Evolutionary conservation across 2,113 vertebrate species (phyloP).

Genomic region (Morone chrysops): DNA sequence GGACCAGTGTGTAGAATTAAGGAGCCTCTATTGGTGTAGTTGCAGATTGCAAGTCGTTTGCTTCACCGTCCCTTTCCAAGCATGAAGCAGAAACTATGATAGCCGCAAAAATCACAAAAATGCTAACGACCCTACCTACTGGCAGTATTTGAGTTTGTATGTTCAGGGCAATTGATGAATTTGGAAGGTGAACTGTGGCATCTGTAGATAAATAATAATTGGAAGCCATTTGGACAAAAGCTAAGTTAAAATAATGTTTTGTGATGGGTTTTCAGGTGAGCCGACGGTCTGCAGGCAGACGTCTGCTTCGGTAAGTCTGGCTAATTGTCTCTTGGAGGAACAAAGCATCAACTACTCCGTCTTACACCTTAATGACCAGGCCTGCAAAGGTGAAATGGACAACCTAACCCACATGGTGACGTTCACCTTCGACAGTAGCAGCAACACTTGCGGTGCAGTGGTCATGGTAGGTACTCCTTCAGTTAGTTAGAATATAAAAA

Average conservation of each 20-base stretch:
- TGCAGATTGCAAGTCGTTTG: no score
- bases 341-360: conserved; percentile 10
- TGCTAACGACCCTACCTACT: no score
- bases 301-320: conserved; percentile 10
- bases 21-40: no score
- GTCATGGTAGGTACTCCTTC: conserved; percentile 7
- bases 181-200: no score
- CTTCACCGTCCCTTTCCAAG: no score
- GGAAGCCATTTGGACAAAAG: not conserved
- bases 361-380: conserved; percentile 38
- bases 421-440: not conserved
- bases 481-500: not conserved
- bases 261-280: conserved; percentile 29
- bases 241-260: not conserved
- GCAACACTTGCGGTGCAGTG: conserved; percentile 36
- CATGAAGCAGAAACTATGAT: no score
- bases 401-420: conserved; percentile 45
- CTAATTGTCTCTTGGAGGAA: conserved; percentile 39
- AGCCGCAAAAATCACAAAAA: no score
- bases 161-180: no score
- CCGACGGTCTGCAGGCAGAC: conserved; percentile 1
- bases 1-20: no score
- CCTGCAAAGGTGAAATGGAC: conserved; percentile 30
- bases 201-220: no score
- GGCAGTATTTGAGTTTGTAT: no score